Evolutionary conservation across 1,140 invertebrate genomes (phyloP), one percentile per base, ranked within the genome.

Genomic region (Drosophila eugracilis): DNA sequence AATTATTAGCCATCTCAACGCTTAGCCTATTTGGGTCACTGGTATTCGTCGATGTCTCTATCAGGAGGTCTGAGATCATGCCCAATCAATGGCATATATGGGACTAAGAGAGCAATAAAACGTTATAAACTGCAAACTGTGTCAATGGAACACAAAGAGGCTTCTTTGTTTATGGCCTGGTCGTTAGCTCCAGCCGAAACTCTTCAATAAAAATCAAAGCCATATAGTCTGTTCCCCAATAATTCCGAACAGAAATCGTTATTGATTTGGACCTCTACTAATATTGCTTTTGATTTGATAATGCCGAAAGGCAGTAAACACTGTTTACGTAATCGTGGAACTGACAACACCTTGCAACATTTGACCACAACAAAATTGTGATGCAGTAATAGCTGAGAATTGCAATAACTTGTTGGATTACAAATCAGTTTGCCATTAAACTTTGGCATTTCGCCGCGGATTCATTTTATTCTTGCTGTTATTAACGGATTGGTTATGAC

Each of bases 271-370:
- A 70, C 53, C 58, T 50, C 48, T 42, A 55, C 66, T 74, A 78
- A 84, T 78, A 83, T 78, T 83, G 50, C 78, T 84, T 14, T 65
- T 59, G 54, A 59, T 41, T 71, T 85, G 70, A 75, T 85, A 84
- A 79, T 84, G 67, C 37, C 63, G 47, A 48, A 54, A 53, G 34
- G 10, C 12, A 53, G 14, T 44, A 44, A 73, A 62, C 24, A 52
- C 34, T 3, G 39, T 47, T 57, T 66, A 41, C 59, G 37, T 57
- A 50, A 81, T 48, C 32, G 36, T 26, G 17, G 37, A 50, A 47
- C 30, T 49, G 26, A 65, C 36, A 62, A 45, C 53, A 47, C 26
- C 53, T 52, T 42, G 49, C 60, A 37, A 36, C 14, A 66, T 37
- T 62, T 37, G 60, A 62, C 39, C 55, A 45, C 41, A 47, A 28